Conservation (phyloP, 2,888 invertebrate genomes). For the Antitype chi region DNA sequence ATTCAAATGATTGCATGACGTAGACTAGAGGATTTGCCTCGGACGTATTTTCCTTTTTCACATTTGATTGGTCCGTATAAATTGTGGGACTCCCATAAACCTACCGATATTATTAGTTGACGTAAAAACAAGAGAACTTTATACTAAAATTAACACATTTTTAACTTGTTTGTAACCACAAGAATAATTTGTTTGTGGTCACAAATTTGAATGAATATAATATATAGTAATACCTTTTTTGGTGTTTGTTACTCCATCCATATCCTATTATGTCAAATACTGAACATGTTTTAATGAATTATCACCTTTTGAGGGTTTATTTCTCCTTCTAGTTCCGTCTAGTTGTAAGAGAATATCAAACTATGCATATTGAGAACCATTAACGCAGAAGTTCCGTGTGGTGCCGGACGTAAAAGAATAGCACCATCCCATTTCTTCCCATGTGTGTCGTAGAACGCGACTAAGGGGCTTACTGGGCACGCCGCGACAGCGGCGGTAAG, state of each 20-base stretch:
- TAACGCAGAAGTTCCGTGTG: not conserved
- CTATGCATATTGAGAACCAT: not conserved
- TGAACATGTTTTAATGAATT: not conserved
- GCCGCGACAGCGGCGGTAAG: no score
- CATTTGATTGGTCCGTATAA: not conserved
- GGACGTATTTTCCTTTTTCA: slow-evolving; percentile 24
- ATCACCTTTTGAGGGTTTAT: not conserved
- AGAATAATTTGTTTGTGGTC: slow-evolving; percentile 6
- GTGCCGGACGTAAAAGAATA: no score
- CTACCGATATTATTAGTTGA: not conserved
- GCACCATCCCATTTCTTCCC: no score
- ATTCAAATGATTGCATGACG: slow-evolving; percentile 17
- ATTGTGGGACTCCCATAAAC: slow-evolving; percentile 25
- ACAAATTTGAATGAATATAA: slow-evolving; percentile 14
- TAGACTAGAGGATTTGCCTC: not conserved
- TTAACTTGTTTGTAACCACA: slow-evolving; percentile 23
- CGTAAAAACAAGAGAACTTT: slow-evolving; percentile 1
- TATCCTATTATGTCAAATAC: not conserved
- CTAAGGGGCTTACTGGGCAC: no score
- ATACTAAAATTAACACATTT: slow-evolving; percentile 19
- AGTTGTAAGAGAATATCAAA: not conserved
- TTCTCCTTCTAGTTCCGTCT: not conserved
- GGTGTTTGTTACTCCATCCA: not conserved
- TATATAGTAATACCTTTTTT: not conserved
- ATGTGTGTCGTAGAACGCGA: no score